A percentile compares a stretch with the other conserved stretches of the same genome.
These are phyloP conservation scores for Odontothrips loti DNA, from an alignment of 2,888 invertebrate species.

Conservation along the genomic window DNA sequence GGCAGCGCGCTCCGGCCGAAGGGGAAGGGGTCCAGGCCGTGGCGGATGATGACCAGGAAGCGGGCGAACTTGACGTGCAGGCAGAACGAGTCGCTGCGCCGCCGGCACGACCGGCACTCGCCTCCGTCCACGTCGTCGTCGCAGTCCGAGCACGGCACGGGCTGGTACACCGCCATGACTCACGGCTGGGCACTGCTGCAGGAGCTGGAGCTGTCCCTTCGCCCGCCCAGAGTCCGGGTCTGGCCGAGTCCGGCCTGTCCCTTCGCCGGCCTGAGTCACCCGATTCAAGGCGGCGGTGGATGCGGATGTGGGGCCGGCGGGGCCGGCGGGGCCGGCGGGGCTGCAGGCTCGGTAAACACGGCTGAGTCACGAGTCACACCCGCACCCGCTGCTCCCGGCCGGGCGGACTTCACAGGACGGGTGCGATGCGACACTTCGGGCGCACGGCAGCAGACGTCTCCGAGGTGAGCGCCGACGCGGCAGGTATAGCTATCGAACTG, in stretches of 20 bases:
- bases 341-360: too few species aligned
- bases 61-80: background rate
- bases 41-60: constrained; percentile 25
- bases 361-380: too few species aligned
- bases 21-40: constrained; percentile 12
- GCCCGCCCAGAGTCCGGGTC: too few species aligned
- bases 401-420: too few species aligned
- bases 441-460: too few species aligned
- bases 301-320: too few species aligned
- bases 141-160: background rate
- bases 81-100: background rate
- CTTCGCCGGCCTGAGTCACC: background rate
- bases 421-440: too few species aligned
- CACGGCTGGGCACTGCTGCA: background rate
- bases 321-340: too few species aligned
- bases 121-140: background rate
- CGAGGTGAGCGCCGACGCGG: background rate
- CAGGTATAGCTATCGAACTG: background rate
- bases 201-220: background rate
- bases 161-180: constrained; percentile 10
- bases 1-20: background rate
- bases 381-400: too few species aligned
- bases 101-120: background rate
- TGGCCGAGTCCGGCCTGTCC: too few species aligned
- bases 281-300: too few species aligned